Percentiles rank a stretch among this genome's conserved stretches.
Conservation (phyloP, 2,888 invertebrate genomes). For the Copidosoma aretas region DNA sequence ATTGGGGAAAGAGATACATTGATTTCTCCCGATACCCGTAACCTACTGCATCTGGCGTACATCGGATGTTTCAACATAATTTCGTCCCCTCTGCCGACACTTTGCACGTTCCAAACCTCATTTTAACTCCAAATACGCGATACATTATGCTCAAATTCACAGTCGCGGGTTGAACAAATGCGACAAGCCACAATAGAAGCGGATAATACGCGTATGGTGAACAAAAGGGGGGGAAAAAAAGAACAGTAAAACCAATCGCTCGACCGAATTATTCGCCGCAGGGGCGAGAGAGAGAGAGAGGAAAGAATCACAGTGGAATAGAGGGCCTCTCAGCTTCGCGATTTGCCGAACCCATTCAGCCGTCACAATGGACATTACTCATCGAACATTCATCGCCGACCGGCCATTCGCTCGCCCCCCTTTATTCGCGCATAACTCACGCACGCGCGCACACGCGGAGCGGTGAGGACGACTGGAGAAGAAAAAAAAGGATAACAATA, state of each 20-base stretch:
- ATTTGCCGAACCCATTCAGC: slow-evolving; percentile 27
- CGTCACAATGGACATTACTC: slow-evolving; percentile 34
- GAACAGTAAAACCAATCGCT: slow-evolving; percentile 16
- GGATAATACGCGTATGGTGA: too few relatives aligned
- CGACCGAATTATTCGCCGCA: slow-evolving; percentile 13
- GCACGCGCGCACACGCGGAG: neutral
- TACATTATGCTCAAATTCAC: too few relatives aligned
- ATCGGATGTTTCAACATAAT: too few relatives aligned
- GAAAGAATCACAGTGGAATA: neutral
- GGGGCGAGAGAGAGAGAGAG: neutral
- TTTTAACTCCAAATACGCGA: too few relatives aligned
- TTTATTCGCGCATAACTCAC: slow-evolving; percentile 3
- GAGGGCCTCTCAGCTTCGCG: slow-evolving; percentile 25
- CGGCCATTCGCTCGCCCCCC: slow-evolving; percentile 13
- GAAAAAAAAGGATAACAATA: neutral
- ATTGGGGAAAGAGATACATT: too few relatives aligned
- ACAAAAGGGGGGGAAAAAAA: too few relatives aligned
- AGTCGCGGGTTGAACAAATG: neutral
- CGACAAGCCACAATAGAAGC: too few relatives aligned
- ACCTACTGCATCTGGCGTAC: too few relatives aligned
- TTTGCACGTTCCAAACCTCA: too few relatives aligned
- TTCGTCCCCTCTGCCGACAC: too few relatives aligned
- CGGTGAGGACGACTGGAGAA: neutral
- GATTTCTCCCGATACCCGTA: too few relatives aligned
- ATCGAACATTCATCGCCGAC: slow-evolving; percentile 32